Percentiles rank a stretch among this genome's conserved stretches.
Evolutionary conservation across 1,140 invertebrate genomes (phyloP).

Genomic region (Maniola jurtina): DNA sequence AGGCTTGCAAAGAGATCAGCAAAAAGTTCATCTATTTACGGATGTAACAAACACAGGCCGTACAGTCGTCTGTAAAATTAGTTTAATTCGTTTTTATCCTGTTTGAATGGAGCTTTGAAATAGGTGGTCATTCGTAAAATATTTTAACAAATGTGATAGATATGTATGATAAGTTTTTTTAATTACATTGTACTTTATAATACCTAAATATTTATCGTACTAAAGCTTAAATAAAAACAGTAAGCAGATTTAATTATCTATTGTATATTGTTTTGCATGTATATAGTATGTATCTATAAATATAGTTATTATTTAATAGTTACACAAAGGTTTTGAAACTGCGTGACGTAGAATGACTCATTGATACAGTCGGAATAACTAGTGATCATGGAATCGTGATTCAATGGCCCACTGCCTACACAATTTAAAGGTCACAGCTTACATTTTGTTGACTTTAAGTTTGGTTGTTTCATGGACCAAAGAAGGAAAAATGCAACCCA

Average conservation of each 20-base stretch:
- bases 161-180: too few species aligned
- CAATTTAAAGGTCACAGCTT: background rate
- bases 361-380: conserved; percentile 8
- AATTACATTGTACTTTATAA: too few species aligned
- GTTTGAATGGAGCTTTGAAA: background rate
- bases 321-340: background rate
- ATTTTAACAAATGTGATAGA: too few species aligned
- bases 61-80: background rate
- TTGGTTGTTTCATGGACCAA: background rate
- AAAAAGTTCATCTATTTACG: conserved; percentile 24
- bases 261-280: too few species aligned
- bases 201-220: too few species aligned
- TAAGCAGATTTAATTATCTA: too few species aligned
- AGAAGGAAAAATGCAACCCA: background rate
- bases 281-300: too few species aligned
- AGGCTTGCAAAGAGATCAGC: conserved; percentile 22
- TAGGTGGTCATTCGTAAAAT: background rate
- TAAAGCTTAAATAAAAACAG: background rate
- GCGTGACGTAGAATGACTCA: conserved; percentile 11
- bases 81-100: background rate
- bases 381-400: conserved; percentile 6
- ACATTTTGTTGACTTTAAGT: background rate
- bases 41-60: conserved; percentile 7
- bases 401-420: conserved; percentile 4
- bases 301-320: too few species aligned